Percentiles rank a stretch among this genome's conserved stretches.
These are phyloP conservation scores for Balaeniceps rex DNA, from an alignment of 2,113 vertebrate species.

Conservation along the genomic window DNA sequence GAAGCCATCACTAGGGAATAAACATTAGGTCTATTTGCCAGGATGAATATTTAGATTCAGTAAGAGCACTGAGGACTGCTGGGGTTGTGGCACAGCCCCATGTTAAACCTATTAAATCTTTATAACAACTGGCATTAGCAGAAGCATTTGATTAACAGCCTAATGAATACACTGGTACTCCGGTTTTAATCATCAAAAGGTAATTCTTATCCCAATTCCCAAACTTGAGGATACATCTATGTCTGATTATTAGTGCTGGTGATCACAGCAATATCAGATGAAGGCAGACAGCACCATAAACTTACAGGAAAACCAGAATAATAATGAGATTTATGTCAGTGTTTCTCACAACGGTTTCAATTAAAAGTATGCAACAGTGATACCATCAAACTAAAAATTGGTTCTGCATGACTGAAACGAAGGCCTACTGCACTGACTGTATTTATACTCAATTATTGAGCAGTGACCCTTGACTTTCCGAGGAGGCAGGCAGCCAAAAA, in stretches of 20 bases:
- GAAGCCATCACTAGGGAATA: neutral
- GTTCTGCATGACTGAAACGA: conserved; percentile 64
- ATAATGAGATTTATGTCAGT: conserved; percentile 53
- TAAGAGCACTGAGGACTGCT: neutral
- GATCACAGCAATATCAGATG: conserved; percentile 42
- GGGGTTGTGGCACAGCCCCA: neutral
- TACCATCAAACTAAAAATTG: conserved; percentile 63
- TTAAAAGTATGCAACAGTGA: conserved; percentile 63
- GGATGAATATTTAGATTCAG: neutral
- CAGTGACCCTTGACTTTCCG: conserved; percentile 56
- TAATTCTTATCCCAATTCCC: conserved; percentile 11
- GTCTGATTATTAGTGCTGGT: conserved; percentile 10
- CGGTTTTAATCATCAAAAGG: conserved; percentile 33
- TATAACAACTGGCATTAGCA: conserved; percentile 10
- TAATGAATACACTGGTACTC: conserved; percentile 24
- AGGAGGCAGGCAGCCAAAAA: conserved; percentile 64
- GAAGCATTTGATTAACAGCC: conserved; percentile 31
- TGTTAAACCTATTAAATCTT: conserved; percentile 30
- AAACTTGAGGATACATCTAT: neutral
- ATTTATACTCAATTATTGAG: conserved; percentile 67
- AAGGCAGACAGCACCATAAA: conserved; percentile 13
- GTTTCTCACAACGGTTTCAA: conserved; percentile 58
- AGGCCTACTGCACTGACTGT: conserved; percentile 31
- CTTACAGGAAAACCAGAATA: conserved; percentile 45
- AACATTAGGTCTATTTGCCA: neutral